phyloP scores from a whole-genome alignment of 2,113 vertebrate genomes.

The Balaenoptera acutorostrata region DNA sequence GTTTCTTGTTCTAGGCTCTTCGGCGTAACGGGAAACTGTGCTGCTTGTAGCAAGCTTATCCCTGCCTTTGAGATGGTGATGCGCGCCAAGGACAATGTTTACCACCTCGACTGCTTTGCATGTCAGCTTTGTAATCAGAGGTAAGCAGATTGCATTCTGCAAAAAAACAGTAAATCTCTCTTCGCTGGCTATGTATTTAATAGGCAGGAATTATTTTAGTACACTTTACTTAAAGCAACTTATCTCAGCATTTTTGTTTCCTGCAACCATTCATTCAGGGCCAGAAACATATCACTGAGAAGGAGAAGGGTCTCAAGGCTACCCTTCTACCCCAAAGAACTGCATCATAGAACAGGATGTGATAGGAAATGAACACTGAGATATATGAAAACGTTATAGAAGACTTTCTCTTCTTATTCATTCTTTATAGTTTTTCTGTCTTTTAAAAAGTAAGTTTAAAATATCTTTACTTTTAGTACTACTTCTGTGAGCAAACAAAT shows the following conservation, averaged over 20 bases:
- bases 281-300: not conserved
- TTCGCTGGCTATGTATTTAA: not conserved
- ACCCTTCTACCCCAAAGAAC: not conserved
- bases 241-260: not conserved
- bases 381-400: not conserved
- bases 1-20: slow-evolving; percentile 88
- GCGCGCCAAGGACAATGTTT: slow-evolving; percentile 98
- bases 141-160: slow-evolving; percentile 80
- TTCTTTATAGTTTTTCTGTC: not conserved
- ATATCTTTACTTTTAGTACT: not conserved
- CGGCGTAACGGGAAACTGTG: slow-evolving; percentile 97
- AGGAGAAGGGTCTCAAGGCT: not conserved
- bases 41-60: slow-evolving; percentile 98
- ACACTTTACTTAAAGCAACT: not conserved
- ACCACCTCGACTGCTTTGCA: slow-evolving; percentile 99
- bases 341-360: not conserved
- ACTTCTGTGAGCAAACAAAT: not conserved
- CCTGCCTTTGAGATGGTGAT: slow-evolving; percentile 99
- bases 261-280: not conserved
- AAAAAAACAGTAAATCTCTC: not conserved
- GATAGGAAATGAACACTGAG: not conserved
- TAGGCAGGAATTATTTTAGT: not conserved
- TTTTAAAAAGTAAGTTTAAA: not conserved
- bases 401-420: not conserved
- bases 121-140: slow-evolving; percentile 99